Evolutionary conservation across 2,113 vertebrate genomes (phyloP), one percentile per base, ranked within the genome.

Genomic region (Propithecus coquereli): DNA sequence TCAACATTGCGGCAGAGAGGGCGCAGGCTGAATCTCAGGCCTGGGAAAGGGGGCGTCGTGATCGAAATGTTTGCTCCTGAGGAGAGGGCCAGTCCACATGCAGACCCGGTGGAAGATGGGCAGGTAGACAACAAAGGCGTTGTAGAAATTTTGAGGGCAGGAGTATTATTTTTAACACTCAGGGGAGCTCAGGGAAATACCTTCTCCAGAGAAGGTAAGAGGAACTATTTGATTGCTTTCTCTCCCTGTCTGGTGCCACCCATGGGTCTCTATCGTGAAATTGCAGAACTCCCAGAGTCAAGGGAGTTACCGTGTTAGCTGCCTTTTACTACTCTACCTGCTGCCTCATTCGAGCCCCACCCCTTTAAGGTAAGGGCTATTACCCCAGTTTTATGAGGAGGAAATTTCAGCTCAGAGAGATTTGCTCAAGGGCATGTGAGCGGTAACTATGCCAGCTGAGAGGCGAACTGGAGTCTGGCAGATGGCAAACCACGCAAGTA

Each of bases 1-100:
- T 32, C 20, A 5, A 1, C 37, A 5, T 1, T 2, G 54, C 23
- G 0, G 12, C 25, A 32, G n/a, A 40, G 52, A 12, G 20, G 5
- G 20, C 76, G 4, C n/a, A 14, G 32, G 70, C 32, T 22, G 47
- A n/a, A 23, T 22, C n/a, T 22, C 22, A 34, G 0, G 40, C 34
- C 8, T 2, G 32, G 43, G 37, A 8, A 50, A 80, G 20, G 50
- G 5, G 25, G 27, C 20, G 3, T 32, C 12, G 0, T 3, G 23
- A 30, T 43, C 3, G 37, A 50, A 47, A 40, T 3, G 17, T 30
- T 10, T 71, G 77, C 18, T 83, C n/a, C 50, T 17, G 32, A 57
- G 32, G 8, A 37, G 27, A 40, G 23, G 63, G 34, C 20, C 11
- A 37, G 37, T 25, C 10, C 23, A 23, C 6, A 6, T 10, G 63